phyloP scores from a whole-genome alignment of 2,797 vertebrate genomes.

The Lepus townsendii region DNA sequence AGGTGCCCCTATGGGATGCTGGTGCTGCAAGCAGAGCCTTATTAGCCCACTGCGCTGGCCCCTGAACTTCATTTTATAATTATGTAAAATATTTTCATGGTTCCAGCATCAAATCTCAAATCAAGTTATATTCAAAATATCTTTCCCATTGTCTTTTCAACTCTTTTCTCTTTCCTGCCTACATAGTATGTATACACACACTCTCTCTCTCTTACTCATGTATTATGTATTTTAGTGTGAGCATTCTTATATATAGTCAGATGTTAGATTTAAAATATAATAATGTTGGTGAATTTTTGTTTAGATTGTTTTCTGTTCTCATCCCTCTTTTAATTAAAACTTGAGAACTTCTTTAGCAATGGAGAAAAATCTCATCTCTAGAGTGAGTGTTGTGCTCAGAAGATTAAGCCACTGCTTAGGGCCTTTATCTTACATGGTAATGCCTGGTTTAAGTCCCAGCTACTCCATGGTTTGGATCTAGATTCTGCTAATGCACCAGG shows the following conservation, averaged over 20 bases:
- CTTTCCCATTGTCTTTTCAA: neutral
- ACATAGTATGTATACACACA: neutral
- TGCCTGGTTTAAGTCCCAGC: too few relatives aligned
- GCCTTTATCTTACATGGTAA: neutral
- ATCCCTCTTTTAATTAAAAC: neutral
- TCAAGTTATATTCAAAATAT: neutral
- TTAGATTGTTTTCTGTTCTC: conserved; percentile 7
- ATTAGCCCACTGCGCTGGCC: too few relatives aligned
- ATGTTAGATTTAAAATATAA: neutral
- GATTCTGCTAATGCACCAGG: too few relatives aligned
- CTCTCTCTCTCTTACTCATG: too few relatives aligned
- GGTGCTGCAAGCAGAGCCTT: too few relatives aligned
- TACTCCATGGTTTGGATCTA: too few relatives aligned
- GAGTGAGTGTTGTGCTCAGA: too few relatives aligned
- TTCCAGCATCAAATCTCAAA: neutral
- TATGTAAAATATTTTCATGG: conserved; percentile 42
- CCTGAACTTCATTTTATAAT: neutral
- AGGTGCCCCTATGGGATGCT: too few relatives aligned
- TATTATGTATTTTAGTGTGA: neutral
- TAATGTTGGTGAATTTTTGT: neutral
- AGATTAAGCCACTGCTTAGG: neutral
- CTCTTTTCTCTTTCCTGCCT: neutral
- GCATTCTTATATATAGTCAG: neutral
- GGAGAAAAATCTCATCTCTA: conserved; percentile 17
- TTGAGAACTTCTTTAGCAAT: neutral